Base-by-base conservation (phyloP, 35 echinoderm and acorn worm genomes). In the Apostichopus japonicus region DNA sequence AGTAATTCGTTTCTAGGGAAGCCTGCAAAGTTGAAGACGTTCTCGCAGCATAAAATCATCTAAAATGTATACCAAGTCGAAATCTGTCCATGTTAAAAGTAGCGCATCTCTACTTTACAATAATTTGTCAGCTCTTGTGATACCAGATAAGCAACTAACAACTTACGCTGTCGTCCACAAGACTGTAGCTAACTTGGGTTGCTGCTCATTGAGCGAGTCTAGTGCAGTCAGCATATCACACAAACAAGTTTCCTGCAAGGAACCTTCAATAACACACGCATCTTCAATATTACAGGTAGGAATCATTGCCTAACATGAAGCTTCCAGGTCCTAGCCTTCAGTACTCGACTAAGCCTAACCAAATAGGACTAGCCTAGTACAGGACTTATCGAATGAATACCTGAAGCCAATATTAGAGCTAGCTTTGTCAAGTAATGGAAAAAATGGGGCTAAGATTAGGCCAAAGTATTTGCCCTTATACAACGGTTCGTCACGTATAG, bases 21-120 rank as follows among this genome's bases (percentile, higher is more conserved):
- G 81, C 81, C 63, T 19, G 17, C 54, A 14, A 8, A 23, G 61
- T 6, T 19, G 61, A 56, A 89, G 59, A 58, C 1, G 10, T 53
- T n/a, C 33, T 65, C 23, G n/a, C 51, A 33, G 61, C 33, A 63
- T 53, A 89, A 65, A 82, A 33, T 82, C 0, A 52, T 11, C 23
- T 51, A 96, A 93, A 93, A 94, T 94, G 93, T 94, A 93, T 80
- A 91, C 91, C 5, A 97, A 95, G 79, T 82, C 90, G 9, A 97
- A 97, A 78, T 93, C 96, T 25, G 86, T 97, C n/a, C 96, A 97
- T 81, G 55, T 97, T n/a, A 97, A 97, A 77, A 91, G 96, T 65
- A 94, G 90, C 52, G 93, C 91, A 1, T 97, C 96, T 16, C 90
- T 94, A 67, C 91, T 94, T 24, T 97, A 94, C 87, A 97, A 97